These are phyloP conservation scores for Callionymus lyra DNA, from an alignment of 2,113 vertebrate species.

Conservation along the genomic window DNA sequence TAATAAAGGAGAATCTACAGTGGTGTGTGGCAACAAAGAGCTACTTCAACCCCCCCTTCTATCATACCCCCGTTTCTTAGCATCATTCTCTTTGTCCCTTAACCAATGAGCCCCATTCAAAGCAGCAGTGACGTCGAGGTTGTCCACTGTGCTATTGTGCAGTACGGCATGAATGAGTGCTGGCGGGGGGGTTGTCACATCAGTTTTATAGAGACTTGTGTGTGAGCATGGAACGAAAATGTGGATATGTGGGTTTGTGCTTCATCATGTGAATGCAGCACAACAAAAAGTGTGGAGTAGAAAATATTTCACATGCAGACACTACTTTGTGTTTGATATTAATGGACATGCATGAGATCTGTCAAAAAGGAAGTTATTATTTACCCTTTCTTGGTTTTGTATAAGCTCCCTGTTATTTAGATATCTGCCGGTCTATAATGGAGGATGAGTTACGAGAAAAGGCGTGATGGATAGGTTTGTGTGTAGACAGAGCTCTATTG, in stretches of 20 bases:
- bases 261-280: constrained; percentile 12
- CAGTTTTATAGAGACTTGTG: constrained; percentile 21
- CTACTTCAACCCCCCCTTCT: constrained; percentile 17
- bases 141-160: constrained; percentile 35
- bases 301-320: constrained; percentile 3
- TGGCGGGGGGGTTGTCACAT: constrained; percentile 34
- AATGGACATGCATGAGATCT: constrained; percentile 21
- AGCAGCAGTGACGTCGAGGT: constrained; percentile 41
- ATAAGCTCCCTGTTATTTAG: constrained; percentile 35
- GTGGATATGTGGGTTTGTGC: constrained; percentile 5
- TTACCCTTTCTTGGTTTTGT: constrained; percentile 28
- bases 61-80: constrained; percentile 8
- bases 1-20: constrained; percentile 11
- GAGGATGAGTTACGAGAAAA: constrained; percentile 52
- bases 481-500: constrained; percentile 57
- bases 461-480: constrained; percentile 50
- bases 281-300: constrained; percentile 18
- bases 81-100: constrained; percentile 16
- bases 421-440: constrained; percentile 42
- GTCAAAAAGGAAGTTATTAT: constrained; percentile 42
- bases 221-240: constrained; percentile 18
- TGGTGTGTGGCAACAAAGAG: constrained; percentile 32
- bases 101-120: constrained; percentile 29
- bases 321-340: constrained; percentile 5
- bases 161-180: constrained; percentile 28